These are phyloP conservation scores for Acanthosepion lycidas DNA, from an alignment of 2,888 invertebrate species.

Conservation along the genomic window DNA sequence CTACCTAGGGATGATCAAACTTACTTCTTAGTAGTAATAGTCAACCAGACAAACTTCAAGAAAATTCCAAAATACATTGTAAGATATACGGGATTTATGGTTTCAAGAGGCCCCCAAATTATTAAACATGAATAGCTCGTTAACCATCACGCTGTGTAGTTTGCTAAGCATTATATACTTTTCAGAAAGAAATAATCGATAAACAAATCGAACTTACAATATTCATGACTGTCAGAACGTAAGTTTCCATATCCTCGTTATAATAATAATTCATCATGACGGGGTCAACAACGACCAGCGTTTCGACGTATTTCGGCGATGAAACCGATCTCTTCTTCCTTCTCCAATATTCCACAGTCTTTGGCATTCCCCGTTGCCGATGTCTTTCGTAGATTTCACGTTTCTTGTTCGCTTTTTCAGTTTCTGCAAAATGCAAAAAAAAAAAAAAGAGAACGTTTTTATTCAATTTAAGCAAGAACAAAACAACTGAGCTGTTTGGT, in stretches of 20 bases:
- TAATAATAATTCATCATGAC: slow-evolving; percentile 90
- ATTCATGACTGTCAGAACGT: slow-evolving; percentile 93
- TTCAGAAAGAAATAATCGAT: neutral
- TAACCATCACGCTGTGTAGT: too few species aligned
- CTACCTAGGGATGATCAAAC: too few species aligned
- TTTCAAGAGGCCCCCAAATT: too few species aligned
- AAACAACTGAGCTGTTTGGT: neutral
- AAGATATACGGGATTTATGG: too few species aligned
- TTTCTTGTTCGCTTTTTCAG: neutral
- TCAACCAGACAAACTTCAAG: too few species aligned
- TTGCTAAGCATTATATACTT: too few species aligned
- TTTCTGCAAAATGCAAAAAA: neutral
- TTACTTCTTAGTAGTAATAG: too few species aligned
- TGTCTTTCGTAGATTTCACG: slow-evolving; percentile 36
- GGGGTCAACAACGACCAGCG: slow-evolving; percentile 89
- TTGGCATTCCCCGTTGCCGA: slow-evolving; percentile 45
- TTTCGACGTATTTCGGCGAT: slow-evolving; percentile 81
- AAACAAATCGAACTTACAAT: slow-evolving; percentile 79
- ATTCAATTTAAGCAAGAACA: too few species aligned
- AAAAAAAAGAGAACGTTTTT: neutral
- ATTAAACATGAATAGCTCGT: too few species aligned
- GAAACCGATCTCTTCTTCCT: slow-evolving; percentile 72
- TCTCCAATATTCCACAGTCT: slow-evolving; percentile 43
- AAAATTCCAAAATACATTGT: too few species aligned
- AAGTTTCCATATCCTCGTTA: slow-evolving; percentile 86